Conservation (phyloP, 2,888 invertebrate genomes). For the Electrophaes corylata region DNA sequence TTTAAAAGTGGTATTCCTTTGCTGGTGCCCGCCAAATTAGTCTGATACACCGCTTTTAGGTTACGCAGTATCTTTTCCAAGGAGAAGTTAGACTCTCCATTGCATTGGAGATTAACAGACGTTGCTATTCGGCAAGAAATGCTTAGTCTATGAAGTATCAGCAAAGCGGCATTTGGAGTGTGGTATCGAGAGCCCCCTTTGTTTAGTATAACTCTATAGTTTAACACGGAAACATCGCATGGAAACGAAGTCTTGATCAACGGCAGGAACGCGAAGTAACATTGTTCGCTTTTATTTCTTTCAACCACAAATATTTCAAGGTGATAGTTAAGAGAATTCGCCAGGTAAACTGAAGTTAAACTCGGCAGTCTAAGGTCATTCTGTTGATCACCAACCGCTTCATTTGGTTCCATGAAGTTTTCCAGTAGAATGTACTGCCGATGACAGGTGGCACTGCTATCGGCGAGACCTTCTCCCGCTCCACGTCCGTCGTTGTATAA, state of each 20-base stretch:
- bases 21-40: slow-evolving; percentile 69
- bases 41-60: slow-evolving; percentile 57
- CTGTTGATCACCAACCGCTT: slow-evolving; percentile 16
- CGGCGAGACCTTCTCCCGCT: slow-evolving; percentile 95
- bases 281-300: slow-evolving; percentile 51
- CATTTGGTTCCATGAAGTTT: slow-evolving; percentile 48
- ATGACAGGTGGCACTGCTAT: slow-evolving; percentile 89
- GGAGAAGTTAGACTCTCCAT: slow-evolving; percentile 53
- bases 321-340: slow-evolving; percentile 55
- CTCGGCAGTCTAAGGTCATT: slow-evolving; percentile 59
- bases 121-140: slow-evolving; percentile 59
- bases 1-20: slow-evolving; percentile 53
- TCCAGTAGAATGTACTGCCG: slow-evolving; percentile 68
- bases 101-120: slow-evolving; percentile 50
- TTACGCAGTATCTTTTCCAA: slow-evolving; percentile 62
- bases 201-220: slow-evolving; percentile 57
- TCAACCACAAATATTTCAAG: slow-evolving; percentile 65
- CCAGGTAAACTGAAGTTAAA: slow-evolving; percentile 58
- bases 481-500: slow-evolving; percentile 97
- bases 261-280: slow-evolving; percentile 63
- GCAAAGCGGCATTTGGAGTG: slow-evolving; percentile 53
- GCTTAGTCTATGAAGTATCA: slow-evolving; percentile 65
- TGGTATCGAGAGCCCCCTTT: slow-evolving; percentile 41
- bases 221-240: slow-evolving; percentile 67
- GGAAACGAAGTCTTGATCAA: slow-evolving; percentile 67